A percentile compares a stretch with the other conserved stretches of the same genome.
Evolutionary conservation across 2,113 vertebrate species (phyloP).

Genomic region (Caracal caracal): DNA sequence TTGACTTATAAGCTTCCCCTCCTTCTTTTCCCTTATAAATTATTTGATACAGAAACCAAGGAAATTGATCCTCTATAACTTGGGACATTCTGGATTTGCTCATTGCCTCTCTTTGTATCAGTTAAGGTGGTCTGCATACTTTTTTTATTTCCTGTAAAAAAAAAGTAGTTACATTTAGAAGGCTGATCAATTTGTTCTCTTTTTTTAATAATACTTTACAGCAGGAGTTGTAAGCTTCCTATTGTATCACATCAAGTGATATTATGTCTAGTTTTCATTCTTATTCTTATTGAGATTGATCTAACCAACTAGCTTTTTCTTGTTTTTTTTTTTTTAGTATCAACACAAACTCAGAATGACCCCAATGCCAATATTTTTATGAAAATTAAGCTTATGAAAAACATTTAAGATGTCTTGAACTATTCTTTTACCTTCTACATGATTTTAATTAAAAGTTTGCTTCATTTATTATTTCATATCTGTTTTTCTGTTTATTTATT

Average conservation of each 20-base stretch:
- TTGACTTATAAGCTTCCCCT: neutral
- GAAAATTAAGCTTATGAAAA: neutral
- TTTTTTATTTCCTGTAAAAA: neutral
- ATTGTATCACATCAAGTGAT: neutral
- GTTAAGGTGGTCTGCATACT: neutral
- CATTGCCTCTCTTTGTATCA: neutral
- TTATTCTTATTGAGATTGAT: neutral
- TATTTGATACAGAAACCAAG: neutral
- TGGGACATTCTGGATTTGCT: neutral
- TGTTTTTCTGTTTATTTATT: neutral
- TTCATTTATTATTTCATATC: neutral
- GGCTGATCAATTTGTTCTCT: neutral
- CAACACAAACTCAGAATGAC: neutral
- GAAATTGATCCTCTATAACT: neutral
- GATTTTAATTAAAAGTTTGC: neutral
- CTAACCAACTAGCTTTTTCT: neutral
- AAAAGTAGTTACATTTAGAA: neutral
- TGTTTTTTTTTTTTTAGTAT: neutral
- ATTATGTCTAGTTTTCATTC: neutral
- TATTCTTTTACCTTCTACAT: neutral
- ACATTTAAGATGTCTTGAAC: neutral
- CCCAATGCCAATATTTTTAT: neutral
- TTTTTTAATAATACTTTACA: neutral
- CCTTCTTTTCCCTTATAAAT: neutral
- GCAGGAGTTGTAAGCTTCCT: neutral